Evolutionary conservation across 2,797 vertebrate genomes (phyloP).

Genomic region (Cyclopterus lumpus): DNA sequence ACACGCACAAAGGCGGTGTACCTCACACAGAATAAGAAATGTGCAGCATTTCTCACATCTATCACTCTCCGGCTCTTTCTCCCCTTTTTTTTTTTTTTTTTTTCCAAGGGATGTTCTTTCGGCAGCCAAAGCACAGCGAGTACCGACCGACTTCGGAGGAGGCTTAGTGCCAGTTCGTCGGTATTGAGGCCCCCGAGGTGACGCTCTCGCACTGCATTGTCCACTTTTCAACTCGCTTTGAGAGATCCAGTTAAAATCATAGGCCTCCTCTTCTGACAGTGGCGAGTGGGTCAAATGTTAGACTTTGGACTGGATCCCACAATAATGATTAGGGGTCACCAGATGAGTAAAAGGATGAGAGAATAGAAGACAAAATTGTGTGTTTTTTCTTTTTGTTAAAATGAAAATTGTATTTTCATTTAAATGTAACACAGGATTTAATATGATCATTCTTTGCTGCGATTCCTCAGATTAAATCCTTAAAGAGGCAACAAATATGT

Average conservation of each 20-base stretch:
- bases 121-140: conserved; percentile 53
- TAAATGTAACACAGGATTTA: not conserved
- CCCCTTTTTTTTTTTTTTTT: no score
- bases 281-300: conserved; percentile 22
- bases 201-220: conserved; percentile 41
- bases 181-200: conserved; percentile 44
- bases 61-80: conserved; percentile 42
- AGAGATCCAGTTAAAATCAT: conserved; percentile 26
- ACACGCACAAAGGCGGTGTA: conserved; percentile 22
- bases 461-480: not conserved
- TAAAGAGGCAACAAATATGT: not conserved
- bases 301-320: not conserved
- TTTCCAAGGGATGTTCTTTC: conserved; percentile 60
- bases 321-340: not conserved
- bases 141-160: conserved; percentile 36
- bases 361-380: no score
- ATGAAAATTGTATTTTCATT: not conserved
- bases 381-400: no score
- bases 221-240: conserved; percentile 48
- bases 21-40: conserved; percentile 72
- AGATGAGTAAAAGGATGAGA: not conserved
- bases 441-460: not conserved
- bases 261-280: conserved; percentile 11
- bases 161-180: conserved; percentile 37
- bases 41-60: conserved; percentile 62